Base-by-base conservation (phyloP, 1,140 invertebrate genomes). In the Lerema accius region DNA sequence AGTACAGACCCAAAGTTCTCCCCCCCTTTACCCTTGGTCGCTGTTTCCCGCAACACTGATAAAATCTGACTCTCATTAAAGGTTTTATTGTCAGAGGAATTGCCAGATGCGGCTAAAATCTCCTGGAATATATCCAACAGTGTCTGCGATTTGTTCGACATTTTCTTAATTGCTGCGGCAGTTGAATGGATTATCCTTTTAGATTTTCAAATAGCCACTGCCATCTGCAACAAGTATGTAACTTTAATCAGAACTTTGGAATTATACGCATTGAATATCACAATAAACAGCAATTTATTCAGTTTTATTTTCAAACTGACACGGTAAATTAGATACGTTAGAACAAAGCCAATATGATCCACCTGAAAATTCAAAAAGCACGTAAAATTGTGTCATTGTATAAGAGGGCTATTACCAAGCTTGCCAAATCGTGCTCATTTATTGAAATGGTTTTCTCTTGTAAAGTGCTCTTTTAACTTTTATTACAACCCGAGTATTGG, bases 111-210 rank as follows among this genome's bases (percentile, higher is more conserved):
- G 0, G 79, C 83, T 0, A 89, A 67, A 23, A 89, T 86, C 59
- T 83, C 81, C 70, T 89, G 81, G 71, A 89, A 89, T 61, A 89
- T 88, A 37, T 86, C 80, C 69, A 84, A 69, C 28, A 88, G 65
- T 4, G 69, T 83, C 45, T 86, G 84, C 37, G 85, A 81, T 68
- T 82, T 78, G 72, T 86, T 86, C 23, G 83, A 63, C 86, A 89
- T 89, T 49, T 79, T 89, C 42, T 45, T 46, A 35, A 58, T 58
- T 37, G 40, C 15, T 17, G 40, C 39, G 23, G n/a, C 26, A 35
- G 23, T 7, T 45, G 3, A 45, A 58, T 26, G 16, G 19, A 28
- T 45, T 45, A 17, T 35, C 53, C 26, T 9, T 11, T 58, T 26
- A n/a, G 42, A 42, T 32, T 45, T 26, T 13, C 26, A 16, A 56